These are phyloP conservation scores for Hoplodrina blanda DNA, from an alignment of 2,888 invertebrate species.

Conservation along the genomic window DNA sequence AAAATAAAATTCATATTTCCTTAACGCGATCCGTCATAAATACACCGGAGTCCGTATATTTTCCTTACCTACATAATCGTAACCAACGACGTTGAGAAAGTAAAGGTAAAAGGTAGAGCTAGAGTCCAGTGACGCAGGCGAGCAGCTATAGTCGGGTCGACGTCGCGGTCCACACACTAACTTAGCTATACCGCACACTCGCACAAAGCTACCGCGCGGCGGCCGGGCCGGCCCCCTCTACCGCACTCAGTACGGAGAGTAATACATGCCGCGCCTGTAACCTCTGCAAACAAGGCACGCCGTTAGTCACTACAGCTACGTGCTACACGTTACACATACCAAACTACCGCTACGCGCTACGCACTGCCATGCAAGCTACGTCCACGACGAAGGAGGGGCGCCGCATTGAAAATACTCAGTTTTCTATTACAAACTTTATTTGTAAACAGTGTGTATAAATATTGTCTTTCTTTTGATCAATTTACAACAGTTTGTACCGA, in stretches of 20 bases:
- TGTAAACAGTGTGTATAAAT: constrained; percentile 83
- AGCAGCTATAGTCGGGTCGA: constrained; percentile 51
- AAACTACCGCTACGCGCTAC: constrained; percentile 57
- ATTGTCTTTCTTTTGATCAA: constrained; percentile 72
- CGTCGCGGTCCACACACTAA: constrained; percentile 59
- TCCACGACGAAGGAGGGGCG: constrained; percentile 68
- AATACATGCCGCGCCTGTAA: constrained; percentile 93
- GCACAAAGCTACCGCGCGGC: constrained; percentile 63
- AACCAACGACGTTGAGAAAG: constrained; percentile 50
- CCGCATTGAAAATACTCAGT: constrained; percentile 85
- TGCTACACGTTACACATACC: constrained; percentile 59
- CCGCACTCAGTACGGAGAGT: constrained; percentile 92
- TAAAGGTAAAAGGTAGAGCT: constrained; percentile 54
- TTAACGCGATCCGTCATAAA: constrained; percentile 56
- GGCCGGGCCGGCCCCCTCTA: constrained; percentile 73
- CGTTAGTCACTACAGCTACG: constrained; percentile 71
- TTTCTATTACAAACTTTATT: constrained; percentile 85
- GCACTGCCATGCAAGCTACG: constrained; percentile 61
- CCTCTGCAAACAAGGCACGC: constrained; percentile 91
- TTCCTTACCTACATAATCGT: constrained; percentile 56
- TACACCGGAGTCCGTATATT: constrained; percentile 54
- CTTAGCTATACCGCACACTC: constrained; percentile 64
- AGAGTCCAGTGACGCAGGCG: constrained; percentile 62
- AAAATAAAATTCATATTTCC: constrained; percentile 61
- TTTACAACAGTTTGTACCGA: constrained; percentile 67